These are phyloP conservation scores for Andrena hattorfiana DNA, from an alignment of 2,888 invertebrate species.

Conservation along the genomic window DNA sequence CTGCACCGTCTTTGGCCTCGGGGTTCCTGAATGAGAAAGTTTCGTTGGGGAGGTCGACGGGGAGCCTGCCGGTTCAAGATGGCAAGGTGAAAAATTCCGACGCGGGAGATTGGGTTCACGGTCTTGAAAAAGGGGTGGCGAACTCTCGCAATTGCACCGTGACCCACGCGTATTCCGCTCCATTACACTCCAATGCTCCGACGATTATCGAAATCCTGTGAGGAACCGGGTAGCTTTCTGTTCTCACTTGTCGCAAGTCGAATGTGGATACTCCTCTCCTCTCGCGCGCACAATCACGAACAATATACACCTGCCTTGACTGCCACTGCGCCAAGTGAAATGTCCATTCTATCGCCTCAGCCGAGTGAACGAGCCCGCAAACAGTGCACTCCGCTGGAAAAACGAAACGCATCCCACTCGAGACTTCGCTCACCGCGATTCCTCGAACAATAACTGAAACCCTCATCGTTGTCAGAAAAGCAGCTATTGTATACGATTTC, in stretches of 20 bases:
- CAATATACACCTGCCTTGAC: too few species aligned
- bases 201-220: too few species aligned
- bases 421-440: constrained; percentile 3
- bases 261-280: too few species aligned
- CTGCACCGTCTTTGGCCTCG: constrained; percentile 2
- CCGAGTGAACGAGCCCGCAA: neutral
- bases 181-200: too few species aligned
- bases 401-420: constrained; percentile 8
- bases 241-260: too few species aligned
- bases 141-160: neutral
- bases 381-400: constrained; percentile 1
- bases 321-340: too few species aligned
- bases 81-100: constrained; percentile 26
- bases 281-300: too few species aligned
- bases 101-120: constrained; percentile 1
- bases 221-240: too few species aligned
- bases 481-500: constrained; percentile 50
- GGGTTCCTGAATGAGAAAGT: constrained; percentile 32
- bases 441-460: constrained; percentile 30
- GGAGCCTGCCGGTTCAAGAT: constrained; percentile 2
- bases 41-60: constrained; percentile 13
- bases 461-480: neutral
- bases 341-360: too few species aligned
- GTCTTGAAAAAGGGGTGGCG: neutral
- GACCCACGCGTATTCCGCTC: too few species aligned